Percentiles rank a stretch among this genome's conserved stretches.
These are phyloP conservation scores for Marmota monax DNA, from an alignment of 2,113 vertebrate genomes.

Conservation along the genomic window DNA sequence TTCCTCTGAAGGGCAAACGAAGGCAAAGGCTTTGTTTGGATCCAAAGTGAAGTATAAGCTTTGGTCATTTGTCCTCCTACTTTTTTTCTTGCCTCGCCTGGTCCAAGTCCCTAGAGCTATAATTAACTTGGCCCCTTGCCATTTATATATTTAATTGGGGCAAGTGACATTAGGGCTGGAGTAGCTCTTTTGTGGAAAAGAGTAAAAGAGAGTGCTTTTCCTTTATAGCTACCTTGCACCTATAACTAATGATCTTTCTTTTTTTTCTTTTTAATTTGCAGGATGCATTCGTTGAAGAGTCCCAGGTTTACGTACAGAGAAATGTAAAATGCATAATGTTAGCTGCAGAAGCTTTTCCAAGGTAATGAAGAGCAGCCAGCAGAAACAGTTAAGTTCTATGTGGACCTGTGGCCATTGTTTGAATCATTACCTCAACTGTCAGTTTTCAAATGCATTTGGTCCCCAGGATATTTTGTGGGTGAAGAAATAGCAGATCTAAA, in stretches of 20 bases:
- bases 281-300: not conserved
- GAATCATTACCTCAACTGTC: not conserved
- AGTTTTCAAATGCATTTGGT: slow-evolving; percentile 33
- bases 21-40: slow-evolving; percentile 72
- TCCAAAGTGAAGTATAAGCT: slow-evolving; percentile 47
- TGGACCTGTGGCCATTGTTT: slow-evolving; percentile 8
- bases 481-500: not conserved
- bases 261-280: slow-evolving; percentile 12
- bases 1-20: slow-evolving; percentile 56
- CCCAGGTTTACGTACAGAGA: not conserved
- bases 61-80: slow-evolving; percentile 60
- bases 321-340: not conserved
- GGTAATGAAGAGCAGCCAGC: slow-evolving; percentile 2
- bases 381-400: slow-evolving; percentile 6
- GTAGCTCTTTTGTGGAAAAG: slow-evolving; percentile 68
- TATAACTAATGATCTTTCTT: slow-evolving; percentile 23
- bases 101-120: slow-evolving; percentile 69
- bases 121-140: slow-evolving; percentile 75
- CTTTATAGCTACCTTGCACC: slow-evolving; percentile 47
- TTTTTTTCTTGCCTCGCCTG: slow-evolving; percentile 52
- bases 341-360: not conserved
- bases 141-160: slow-evolving; percentile 80
- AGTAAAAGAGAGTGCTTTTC: slow-evolving; percentile 71
- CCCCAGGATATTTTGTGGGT: not conserved
- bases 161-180: slow-evolving; percentile 75